Evolutionary conservation across 2,797 vertebrate species (phyloP).

Genomic region (Schizopygopsis pylzovi): DNA sequence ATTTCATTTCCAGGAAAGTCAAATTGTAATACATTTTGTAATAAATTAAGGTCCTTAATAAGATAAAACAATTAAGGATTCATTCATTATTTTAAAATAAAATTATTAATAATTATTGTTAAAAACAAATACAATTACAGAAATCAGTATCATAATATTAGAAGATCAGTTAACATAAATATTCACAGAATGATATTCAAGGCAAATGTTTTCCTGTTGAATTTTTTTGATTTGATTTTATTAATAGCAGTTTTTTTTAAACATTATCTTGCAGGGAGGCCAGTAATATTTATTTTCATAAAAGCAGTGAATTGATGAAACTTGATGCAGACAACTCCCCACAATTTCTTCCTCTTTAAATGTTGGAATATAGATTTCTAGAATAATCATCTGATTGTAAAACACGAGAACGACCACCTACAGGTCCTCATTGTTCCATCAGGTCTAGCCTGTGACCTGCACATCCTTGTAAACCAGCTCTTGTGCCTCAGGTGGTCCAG

Average conservation of each 20-base stretch:
- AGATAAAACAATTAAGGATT: not conserved
- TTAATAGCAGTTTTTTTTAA: not conserved
- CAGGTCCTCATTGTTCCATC: constrained; percentile 67
- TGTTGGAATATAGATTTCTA: not conserved
- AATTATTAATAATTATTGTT: too few species aligned
- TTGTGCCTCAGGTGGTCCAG: constrained; percentile 52
- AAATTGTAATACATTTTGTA: not conserved
- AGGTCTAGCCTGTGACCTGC: constrained; percentile 74
- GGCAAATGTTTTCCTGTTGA: not conserved
- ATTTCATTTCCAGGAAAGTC: not conserved
- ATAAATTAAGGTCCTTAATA: not conserved
- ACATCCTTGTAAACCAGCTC: constrained; percentile 49
- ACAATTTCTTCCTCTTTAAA: not conserved
- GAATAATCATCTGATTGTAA: not conserved
- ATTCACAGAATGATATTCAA: not conserved
- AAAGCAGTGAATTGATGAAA: not conserved
- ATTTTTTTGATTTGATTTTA: not conserved
- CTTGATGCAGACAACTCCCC: not conserved
- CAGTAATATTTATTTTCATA: not conserved
- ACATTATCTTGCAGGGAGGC: not conserved
- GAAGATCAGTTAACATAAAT: not conserved
- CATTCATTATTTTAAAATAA: too few species aligned
- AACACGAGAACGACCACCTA: constrained; percentile 47
- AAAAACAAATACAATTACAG: not conserved
- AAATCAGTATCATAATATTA: not conserved